phyloP scores from a whole-genome alignment of 2,113 vertebrate genomes.

The Ariopsis seemanni region DNA sequence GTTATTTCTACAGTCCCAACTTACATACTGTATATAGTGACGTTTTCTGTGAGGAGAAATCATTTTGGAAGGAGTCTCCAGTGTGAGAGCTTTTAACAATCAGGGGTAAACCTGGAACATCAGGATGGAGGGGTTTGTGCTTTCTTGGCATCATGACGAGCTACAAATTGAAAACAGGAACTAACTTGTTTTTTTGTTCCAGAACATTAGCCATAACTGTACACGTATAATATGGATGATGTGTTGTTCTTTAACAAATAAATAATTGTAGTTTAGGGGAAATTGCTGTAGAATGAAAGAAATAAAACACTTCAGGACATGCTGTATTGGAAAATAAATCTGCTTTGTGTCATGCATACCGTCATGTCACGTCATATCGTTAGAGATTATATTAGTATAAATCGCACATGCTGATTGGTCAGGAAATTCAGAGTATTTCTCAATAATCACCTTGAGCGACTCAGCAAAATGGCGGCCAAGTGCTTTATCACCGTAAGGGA shows the following conservation, averaged over 20 bases:
- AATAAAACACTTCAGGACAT: neutral
- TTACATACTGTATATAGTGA: neutral
- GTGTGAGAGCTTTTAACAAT: neutral
- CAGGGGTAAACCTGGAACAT: neutral
- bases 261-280: neutral
- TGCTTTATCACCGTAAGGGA: no score
- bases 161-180: neutral
- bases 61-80: neutral
- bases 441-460: no score
- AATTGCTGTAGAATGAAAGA: neutral
- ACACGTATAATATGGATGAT: neutral
- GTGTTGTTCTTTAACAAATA: neutral
- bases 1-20: neutral
- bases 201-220: neutral
- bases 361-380: neutral
- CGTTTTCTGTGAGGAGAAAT: neutral
- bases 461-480: no score
- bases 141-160: neutral
- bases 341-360: neutral
- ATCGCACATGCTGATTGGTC: no score
- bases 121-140: neutral
- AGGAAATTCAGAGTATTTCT: no score
- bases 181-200: neutral
- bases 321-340: neutral
- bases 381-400: neutral